These are phyloP conservation scores for Stegophylla sp. DNA, from an alignment of 2,888 invertebrate species.

Conservation along the genomic window DNA sequence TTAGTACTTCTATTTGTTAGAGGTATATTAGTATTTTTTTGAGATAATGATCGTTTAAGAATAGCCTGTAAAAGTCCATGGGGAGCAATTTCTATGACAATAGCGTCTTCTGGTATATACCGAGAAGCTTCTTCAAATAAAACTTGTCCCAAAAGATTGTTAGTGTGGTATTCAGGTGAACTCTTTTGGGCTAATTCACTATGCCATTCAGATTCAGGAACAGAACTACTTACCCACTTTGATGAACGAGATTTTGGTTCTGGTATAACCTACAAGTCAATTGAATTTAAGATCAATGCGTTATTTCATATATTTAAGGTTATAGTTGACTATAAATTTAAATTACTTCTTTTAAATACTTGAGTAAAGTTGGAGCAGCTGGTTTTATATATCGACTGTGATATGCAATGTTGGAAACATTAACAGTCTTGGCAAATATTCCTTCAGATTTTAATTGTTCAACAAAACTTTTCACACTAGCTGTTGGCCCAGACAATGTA, in stretches of 20 bases:
- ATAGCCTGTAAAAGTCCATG: slow-evolving; percentile 89
- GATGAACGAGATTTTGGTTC: slow-evolving; percentile 68
- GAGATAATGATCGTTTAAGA: slow-evolving; percentile 74
- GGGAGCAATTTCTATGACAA: slow-evolving; percentile 88
- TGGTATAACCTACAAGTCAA: slow-evolving; percentile 15
- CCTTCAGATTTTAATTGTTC: slow-evolving; percentile 66
- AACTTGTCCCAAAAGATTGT: slow-evolving; percentile 74
- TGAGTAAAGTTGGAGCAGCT: slow-evolving; percentile 66
- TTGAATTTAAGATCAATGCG: background rate
- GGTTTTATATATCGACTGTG: slow-evolving; percentile 65
- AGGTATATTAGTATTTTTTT: slow-evolving; percentile 52
- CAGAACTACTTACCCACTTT: slow-evolving; percentile 74
- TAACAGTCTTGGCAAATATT: slow-evolving; percentile 63
- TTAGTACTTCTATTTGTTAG: slow-evolving; percentile 62
- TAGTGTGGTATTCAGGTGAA: slow-evolving; percentile 74
- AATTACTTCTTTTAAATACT: slow-evolving; percentile 65
- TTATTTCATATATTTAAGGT: background rate
- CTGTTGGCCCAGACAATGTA: slow-evolving; percentile 87
- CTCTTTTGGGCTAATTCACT: slow-evolving; percentile 68
- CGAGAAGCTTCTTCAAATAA: slow-evolving; percentile 82
- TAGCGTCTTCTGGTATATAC: slow-evolving; percentile 80
- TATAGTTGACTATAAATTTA: background rate
- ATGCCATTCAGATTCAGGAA: slow-evolving; percentile 71
- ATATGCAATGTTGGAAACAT: slow-evolving; percentile 63
- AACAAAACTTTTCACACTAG: slow-evolving; percentile 70